Evolutionary conservation across 2,797 vertebrate species (phyloP).

Genomic region (Eidolon dupreanum): DNA sequence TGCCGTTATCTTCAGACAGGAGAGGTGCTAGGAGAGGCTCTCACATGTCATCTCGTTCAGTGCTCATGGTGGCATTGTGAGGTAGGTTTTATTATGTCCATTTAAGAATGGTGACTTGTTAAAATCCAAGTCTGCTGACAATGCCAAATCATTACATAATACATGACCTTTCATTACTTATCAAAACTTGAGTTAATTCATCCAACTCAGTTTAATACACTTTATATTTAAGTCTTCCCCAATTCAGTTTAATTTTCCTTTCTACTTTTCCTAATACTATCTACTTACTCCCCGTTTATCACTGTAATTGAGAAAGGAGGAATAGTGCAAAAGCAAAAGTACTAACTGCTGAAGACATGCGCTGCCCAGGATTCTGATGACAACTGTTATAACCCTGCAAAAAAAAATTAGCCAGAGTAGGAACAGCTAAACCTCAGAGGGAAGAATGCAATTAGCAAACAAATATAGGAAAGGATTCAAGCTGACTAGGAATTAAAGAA

Average conservation of each 20-base stretch:
- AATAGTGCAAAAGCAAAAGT: background rate
- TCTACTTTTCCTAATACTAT: background rate
- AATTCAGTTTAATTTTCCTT: background rate
- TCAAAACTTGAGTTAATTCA: background rate
- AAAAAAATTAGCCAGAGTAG: background rate
- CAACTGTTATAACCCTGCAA: background rate
- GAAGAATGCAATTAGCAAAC: background rate
- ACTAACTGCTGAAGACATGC: background rate
- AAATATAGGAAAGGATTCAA: background rate
- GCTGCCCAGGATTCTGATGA: background rate
- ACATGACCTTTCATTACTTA: background rate
- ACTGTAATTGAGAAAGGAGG: background rate
- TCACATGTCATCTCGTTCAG: background rate
- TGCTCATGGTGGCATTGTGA: background rate
- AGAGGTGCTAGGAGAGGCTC: background rate
- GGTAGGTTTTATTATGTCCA: background rate
- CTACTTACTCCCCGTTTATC: background rate
- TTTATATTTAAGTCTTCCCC: background rate
- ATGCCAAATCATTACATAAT: background rate
- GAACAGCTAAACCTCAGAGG: background rate
- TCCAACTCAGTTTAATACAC: background rate
- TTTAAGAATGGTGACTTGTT: background rate
- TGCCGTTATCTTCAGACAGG: background rate
- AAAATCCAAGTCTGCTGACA: background rate
- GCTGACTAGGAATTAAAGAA: background rate